Conservation (phyloP, 1,140 invertebrate genomes). For the Conus betulinus region DNA sequence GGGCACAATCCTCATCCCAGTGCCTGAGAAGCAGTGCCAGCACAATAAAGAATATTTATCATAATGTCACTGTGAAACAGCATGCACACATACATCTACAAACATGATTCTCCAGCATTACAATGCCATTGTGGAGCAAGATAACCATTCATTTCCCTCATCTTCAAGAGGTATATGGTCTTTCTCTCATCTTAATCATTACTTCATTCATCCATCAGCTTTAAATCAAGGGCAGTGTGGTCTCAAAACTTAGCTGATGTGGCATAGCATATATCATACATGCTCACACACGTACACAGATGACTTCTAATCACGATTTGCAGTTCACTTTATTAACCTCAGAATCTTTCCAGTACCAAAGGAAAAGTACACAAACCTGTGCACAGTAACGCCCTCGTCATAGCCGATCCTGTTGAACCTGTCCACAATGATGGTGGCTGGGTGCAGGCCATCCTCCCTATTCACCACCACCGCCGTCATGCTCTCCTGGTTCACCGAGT, state of each 20-base stretch:
- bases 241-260: too few relatives aligned
- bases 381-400: conserved; percentile 24
- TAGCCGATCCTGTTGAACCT: conserved; percentile 21
- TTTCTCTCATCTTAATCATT: too few relatives aligned
- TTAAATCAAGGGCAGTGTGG: too few relatives aligned
- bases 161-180: too few relatives aligned
- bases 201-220: too few relatives aligned
- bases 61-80: too few relatives aligned
- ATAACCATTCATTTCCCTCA: too few relatives aligned
- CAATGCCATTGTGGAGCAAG: too few relatives aligned
- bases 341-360: background rate
- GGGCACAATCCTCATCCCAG: conserved; percentile 45
- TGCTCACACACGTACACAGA: background rate
- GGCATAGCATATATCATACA: background rate
- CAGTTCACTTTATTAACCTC: background rate
- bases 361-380: conserved; percentile 30
- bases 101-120: too few relatives aligned
- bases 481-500: conserved; percentile 34
- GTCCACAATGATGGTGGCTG: conserved; percentile 54
- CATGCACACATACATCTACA: too few relatives aligned
- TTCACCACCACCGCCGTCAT: conserved; percentile 48
- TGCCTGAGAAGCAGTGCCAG: background rate
- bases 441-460: conserved; percentile 49
- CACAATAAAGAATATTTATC: too few relatives aligned
- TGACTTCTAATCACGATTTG: background rate